A percentile compares a stretch with the other conserved stretches of the same genome.
phyloP scores from a whole-genome alignment of 2,888 invertebrate species.

The Mechanitis messenoides region DNA sequence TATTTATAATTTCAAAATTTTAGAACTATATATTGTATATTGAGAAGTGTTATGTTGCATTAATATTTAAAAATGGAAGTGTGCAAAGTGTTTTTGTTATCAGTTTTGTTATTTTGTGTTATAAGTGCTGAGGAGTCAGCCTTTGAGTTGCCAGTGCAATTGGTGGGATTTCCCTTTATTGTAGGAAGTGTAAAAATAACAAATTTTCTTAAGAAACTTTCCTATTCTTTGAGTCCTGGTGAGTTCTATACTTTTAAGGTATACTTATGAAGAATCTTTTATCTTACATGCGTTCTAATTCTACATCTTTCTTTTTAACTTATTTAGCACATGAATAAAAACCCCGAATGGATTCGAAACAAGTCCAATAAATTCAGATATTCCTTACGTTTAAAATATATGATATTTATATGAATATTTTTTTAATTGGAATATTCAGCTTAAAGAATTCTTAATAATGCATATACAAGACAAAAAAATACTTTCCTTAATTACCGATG shows the following conservation, averaged over 20 bases:
- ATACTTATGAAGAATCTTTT: background rate
- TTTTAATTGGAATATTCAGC: no score
- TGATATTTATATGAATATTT: no score
- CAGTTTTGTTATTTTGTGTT: constrained; percentile 26
- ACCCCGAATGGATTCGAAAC: no score
- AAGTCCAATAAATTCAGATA: no score
- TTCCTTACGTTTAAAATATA: no score
- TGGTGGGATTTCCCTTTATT: constrained; percentile 89
- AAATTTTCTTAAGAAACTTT: constrained; percentile 88
- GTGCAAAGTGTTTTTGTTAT: constrained; percentile 15
- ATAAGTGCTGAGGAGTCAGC: constrained; percentile 56
- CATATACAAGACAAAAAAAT: no score
- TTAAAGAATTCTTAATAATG: no score
- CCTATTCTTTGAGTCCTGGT: constrained; percentile 88
- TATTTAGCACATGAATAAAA: no score
- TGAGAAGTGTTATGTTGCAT: constrained; percentile 5
- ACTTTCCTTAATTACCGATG: no score
- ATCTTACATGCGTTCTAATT: background rate
- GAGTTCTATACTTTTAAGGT: constrained; percentile 47
- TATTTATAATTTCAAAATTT: background rate
- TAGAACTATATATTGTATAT: background rate
- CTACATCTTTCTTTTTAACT: no score
- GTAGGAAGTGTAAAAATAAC: constrained; percentile 85
- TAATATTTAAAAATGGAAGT: constrained; percentile 27
- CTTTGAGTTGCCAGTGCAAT: constrained; percentile 87